Base-by-base conservation (phyloP, 2,888 invertebrate genomes). In the Eristalis pertinax region DNA sequence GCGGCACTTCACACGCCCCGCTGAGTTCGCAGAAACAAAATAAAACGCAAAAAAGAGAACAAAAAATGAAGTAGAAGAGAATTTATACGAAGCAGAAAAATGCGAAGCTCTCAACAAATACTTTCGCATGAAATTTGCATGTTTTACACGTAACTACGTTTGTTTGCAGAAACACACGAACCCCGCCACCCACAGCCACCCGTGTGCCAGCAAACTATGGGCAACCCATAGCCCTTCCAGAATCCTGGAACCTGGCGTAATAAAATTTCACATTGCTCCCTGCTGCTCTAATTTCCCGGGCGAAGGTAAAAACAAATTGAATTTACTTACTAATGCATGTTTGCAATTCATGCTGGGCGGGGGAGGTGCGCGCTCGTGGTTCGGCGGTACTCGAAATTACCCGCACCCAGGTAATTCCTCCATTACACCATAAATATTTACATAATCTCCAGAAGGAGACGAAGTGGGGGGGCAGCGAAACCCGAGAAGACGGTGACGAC, bases 291-390 rank as follows among this genome's bases (percentile, higher is more conserved):
- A 84, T 84, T 75, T 79, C 60, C 24, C 63, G 60, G 50, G 50
- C 38, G 62, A 75, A 70, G 70, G 84, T 79, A 79, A 78, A 65
- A 84, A 84, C 75, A 84, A 84, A 84, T 84, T 84, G 70, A 84
- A 79, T 84, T 84, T 84, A 70, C 75, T 84, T 70, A 84, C 84
- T 84, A 84, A 84, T 84, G 70, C 75, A 84, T 79, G 79, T 84
- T 84, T 79, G 78, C 75, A 79, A 79, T 84, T 75, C 74, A 69
- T n/a, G 62, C 50, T 38, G 11, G 65, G 24, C 19, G 35, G 8
- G 35, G 7, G 32, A 13, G 22, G 2, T 15, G 41, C 0, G 43
- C 60, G 4, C 11, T 24, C 15, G 11, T 24, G 32, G 62, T 35
- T 19, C 29, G 11, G 13, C 4, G 22, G 19, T 22, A 41, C 68